These are phyloP conservation scores for Colossoma macropomum DNA, from an alignment of 2,113 vertebrate species.

Conservation along the genomic window DNA sequence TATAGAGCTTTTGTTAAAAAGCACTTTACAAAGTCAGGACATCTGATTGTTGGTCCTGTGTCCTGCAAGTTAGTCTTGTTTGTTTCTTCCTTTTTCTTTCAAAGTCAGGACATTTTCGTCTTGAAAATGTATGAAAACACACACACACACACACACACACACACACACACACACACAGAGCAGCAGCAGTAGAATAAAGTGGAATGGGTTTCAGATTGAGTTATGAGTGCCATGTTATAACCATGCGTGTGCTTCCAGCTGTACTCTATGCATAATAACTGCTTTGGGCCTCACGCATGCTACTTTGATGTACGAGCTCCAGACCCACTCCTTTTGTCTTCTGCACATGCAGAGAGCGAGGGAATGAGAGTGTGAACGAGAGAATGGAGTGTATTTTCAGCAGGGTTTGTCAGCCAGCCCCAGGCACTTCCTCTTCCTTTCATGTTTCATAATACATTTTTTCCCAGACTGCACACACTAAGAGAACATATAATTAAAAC, in stretches of 20 bases:
- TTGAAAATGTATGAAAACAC: too few species aligned
- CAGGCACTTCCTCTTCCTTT: neutral
- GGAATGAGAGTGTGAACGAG: neutral
- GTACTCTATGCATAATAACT: conserved; percentile 64
- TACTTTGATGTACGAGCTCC: conserved; percentile 62
- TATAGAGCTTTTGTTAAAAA: too few species aligned
- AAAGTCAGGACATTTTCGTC: too few species aligned
- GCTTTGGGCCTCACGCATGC: conserved; percentile 55
- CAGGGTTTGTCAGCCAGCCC: neutral
- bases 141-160: too few species aligned
- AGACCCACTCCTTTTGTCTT: conserved; percentile 55
- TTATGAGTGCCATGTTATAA: conserved; percentile 66
- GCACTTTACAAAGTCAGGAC: too few species aligned
- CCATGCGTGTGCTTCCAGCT: conserved; percentile 55
- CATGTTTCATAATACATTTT: neutral
- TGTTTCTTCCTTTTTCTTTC: too few species aligned
- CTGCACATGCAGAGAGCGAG: neutral
- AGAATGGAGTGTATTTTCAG: conserved; percentile 1
- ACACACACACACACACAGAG: neutral
- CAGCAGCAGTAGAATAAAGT: neutral
- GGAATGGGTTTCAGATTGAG: conserved; percentile 62
- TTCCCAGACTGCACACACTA: neutral
- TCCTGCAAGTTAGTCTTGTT: too few species aligned
- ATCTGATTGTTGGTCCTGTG: too few species aligned
- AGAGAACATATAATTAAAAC: conserved; percentile 7